A percentile compares a stretch with the other conserved stretches of the same genome.
Evolutionary conservation across 2,888 invertebrate genomes (phyloP).

Genomic region (Oxycera nigricornis): DNA sequence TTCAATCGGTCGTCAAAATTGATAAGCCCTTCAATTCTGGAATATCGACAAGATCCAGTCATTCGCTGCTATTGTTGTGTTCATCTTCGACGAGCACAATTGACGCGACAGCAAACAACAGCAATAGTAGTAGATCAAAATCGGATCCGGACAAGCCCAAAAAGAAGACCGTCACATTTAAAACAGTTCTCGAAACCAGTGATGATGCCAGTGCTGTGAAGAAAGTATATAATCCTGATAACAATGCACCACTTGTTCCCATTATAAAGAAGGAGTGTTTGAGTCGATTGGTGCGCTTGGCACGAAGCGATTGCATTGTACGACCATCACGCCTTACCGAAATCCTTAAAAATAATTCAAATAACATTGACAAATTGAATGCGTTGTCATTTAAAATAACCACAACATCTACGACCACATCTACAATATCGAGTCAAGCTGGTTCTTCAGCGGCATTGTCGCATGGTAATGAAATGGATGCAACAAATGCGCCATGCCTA

Average conservation of each 20-base stretch:
- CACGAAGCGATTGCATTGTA: conserved; percentile 67
- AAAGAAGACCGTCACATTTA: conserved; percentile 72
- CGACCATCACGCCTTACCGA: conserved; percentile 71
- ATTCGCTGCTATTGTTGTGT: neutral
- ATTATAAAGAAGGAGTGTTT: conserved; percentile 71
- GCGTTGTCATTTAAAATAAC: conserved; percentile 58
- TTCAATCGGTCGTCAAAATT: conserved; percentile 29
- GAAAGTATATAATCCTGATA: conserved; percentile 67
- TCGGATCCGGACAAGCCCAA: conserved; percentile 51
- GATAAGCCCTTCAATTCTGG: conserved; percentile 39
- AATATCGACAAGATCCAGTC: conserved; percentile 41
- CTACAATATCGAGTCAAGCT: conserved; percentile 14
- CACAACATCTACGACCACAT: neutral
- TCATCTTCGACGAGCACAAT: conserved; percentile 13
- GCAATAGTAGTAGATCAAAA: conserved; percentile 36
- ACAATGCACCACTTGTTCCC: conserved; percentile 68
- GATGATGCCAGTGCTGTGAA: conserved; percentile 68
- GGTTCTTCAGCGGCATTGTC: conserved; percentile 26
- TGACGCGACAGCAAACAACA: conserved; percentile 36
- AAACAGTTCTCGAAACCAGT: conserved; percentile 68
- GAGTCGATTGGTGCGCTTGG: conserved; percentile 66
- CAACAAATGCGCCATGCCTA: conserved; percentile 36
- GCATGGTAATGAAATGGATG: conserved; percentile 15
- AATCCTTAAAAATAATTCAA: conserved; percentile 67
- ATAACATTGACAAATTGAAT: conserved; percentile 63